Percentiles rank a stretch among this genome's conserved stretches.
These are phyloP conservation scores for Cantharis lateralis DNA, from an alignment of 2,888 invertebrate genomes.

Conservation along the genomic window DNA sequence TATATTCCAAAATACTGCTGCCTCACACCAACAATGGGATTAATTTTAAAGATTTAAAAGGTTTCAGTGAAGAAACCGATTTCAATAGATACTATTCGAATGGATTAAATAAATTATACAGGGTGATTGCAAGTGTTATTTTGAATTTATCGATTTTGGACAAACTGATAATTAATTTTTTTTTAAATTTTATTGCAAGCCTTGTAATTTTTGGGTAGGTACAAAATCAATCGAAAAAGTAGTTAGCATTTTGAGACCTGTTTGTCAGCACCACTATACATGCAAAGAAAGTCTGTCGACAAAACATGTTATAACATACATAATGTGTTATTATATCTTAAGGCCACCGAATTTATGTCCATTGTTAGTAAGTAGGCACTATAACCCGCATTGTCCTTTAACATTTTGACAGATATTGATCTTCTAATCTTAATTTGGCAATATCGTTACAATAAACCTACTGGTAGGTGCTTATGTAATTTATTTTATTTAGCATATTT, in stretches of 20 bases:
- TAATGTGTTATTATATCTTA: conserved; percentile 1
- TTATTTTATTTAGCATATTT: background rate
- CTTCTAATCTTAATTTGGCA: background rate
- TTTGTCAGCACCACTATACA: background rate
- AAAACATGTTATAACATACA: background rate
- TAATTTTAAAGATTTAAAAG: too few relatives aligned
- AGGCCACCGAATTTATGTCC: conserved; percentile 1
- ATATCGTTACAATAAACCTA: background rate
- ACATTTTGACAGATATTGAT: background rate
- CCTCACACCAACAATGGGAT: background rate
- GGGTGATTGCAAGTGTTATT: background rate
- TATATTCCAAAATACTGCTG: background rate
- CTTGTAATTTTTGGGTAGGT: conserved; percentile 10
- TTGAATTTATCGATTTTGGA: background rate
- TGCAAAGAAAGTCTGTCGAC: background rate
- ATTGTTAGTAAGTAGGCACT: background rate
- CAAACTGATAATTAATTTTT: background rate
- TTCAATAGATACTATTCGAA: too few relatives aligned
- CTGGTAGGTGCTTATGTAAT: background rate
- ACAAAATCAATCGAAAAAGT: conserved; percentile 12
- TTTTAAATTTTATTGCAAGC: background rate
- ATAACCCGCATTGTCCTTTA: background rate
- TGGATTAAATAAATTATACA: background rate
- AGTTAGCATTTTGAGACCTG: conserved; percentile 27
- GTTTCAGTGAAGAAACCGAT: too few relatives aligned